Percentiles rank a stretch among this genome's conserved stretches.
phyloP scores from a whole-genome alignment of 2,797 vertebrate species.

The Manis crassicaudata region DNA sequence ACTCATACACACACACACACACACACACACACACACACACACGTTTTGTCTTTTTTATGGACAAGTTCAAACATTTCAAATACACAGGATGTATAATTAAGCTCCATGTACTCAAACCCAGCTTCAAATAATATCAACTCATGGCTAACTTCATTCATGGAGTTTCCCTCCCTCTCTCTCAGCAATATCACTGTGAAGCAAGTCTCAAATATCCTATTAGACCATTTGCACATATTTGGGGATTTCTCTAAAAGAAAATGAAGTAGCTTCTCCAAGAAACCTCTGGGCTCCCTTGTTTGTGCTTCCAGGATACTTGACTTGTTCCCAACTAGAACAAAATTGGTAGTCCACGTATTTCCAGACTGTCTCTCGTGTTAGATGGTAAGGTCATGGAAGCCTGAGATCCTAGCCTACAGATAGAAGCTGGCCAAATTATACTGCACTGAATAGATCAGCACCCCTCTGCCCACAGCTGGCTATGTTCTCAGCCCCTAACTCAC shows the following conservation, averaged over 20 bases:
- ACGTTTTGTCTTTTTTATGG: neutral
- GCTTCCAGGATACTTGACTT: neutral
- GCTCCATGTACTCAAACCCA: neutral
- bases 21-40: too few relatives aligned
- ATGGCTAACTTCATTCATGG: neutral
- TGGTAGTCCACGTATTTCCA: neutral
- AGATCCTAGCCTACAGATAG: neutral
- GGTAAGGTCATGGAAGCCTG: neutral
- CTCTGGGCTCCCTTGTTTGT: neutral
- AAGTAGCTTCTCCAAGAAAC: neutral
- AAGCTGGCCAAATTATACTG: fast-evolving
- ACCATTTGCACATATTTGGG: neutral
- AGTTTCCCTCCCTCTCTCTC: neutral
- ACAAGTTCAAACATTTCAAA: neutral
- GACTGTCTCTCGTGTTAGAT: neutral
- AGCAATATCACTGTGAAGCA: neutral
- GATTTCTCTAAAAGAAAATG: neutral
- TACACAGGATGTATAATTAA: neutral
- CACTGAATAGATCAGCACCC: neutral
- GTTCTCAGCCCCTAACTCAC: too few relatives aligned
- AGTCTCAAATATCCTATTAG: neutral
- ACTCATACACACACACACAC: too few relatives aligned
- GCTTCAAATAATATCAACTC: neutral
- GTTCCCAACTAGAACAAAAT: neutral
- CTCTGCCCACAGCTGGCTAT: neutral